A percentile compares a stretch with the other conserved stretches of the same genome.
phyloP scores from a whole-genome alignment of 2,113 vertebrate species.

The Pseudopodoces humilis region DNA sequence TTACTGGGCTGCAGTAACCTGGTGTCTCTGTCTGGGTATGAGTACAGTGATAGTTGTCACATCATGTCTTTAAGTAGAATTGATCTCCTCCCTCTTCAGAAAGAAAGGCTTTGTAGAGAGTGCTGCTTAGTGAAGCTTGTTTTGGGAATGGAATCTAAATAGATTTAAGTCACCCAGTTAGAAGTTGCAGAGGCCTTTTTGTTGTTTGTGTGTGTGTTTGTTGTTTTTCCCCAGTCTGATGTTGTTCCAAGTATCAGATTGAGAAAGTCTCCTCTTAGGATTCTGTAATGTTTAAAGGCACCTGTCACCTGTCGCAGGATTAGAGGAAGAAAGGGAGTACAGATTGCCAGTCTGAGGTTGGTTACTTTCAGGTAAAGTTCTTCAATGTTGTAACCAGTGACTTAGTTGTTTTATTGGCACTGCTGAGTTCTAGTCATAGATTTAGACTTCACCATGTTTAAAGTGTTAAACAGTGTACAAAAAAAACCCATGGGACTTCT shows the following conservation, averaged over 20 bases:
- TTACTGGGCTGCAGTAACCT: not conserved
- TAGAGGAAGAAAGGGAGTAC: not conserved
- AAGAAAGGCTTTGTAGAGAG: not conserved
- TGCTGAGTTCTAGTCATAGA: not conserved
- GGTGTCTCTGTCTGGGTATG: not conserved
- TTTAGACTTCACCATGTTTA: not conserved
- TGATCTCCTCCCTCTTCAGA: not conserved
- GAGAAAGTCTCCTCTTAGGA: not conserved
- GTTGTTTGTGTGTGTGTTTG: not conserved
- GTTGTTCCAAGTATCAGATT: not conserved
- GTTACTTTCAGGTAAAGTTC: not conserved
- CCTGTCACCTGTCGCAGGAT: not conserved
- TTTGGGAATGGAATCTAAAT: not conserved
- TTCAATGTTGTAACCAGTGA: not conserved
- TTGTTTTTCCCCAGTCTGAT: not conserved
- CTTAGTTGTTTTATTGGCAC: not conserved
- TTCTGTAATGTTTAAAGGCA: not conserved
- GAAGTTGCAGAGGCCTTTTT: not conserved
- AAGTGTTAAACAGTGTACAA: not conserved
- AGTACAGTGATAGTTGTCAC: rapidly evolving
- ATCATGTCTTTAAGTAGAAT: not conserved
- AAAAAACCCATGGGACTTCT: not conserved
- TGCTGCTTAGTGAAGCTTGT: not conserved
- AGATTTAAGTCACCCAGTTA: not conserved
- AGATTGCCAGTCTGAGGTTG: not conserved